A percentile compares a stretch with the other conserved stretches of the same genome.
These are phyloP conservation scores for Pseudochirops cupreus DNA, from an alignment of 2,797 vertebrate genomes.

Conservation along the genomic window DNA sequence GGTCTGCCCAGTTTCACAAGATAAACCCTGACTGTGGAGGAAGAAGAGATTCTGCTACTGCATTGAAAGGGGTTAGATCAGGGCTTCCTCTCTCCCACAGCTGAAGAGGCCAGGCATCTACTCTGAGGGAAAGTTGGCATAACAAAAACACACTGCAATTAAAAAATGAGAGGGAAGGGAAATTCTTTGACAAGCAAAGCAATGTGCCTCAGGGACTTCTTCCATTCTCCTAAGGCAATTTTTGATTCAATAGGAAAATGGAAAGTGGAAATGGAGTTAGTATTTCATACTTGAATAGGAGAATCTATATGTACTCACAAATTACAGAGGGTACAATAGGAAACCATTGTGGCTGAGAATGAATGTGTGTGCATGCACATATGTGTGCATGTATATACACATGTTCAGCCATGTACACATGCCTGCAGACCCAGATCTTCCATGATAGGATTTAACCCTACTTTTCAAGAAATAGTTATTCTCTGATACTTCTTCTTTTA, in stretches of 20 bases:
- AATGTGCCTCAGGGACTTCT: slow-evolving; percentile 46
- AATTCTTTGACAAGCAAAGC: slow-evolving; percentile 39
- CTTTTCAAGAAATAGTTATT: background rate
- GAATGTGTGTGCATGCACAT: background rate
- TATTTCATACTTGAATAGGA: slow-evolving; percentile 65
- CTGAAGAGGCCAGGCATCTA: slow-evolving; percentile 31
- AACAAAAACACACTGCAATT: slow-evolving; percentile 24
- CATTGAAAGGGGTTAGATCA: slow-evolving; percentile 12
- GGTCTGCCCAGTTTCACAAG: background rate
- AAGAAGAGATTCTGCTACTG: background rate
- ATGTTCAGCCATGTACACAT: background rate
- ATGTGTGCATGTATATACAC: background rate
- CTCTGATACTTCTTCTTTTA: background rate
- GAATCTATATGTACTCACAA: slow-evolving; percentile 70
- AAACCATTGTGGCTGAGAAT: background rate
- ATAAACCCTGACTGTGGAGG: background rate
- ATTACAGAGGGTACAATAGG: slow-evolving; percentile 22
- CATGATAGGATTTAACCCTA: background rate
- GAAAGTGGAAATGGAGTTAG: slow-evolving; percentile 70
- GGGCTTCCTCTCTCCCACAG: slow-evolving; percentile 17
- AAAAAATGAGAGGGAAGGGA: slow-evolving; percentile 56
- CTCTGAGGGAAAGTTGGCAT: slow-evolving; percentile 54
- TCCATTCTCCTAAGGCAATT: slow-evolving; percentile 63
- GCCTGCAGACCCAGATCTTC: background rate
- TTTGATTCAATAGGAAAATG: slow-evolving; percentile 68